Base-by-base conservation (phyloP, 2,797 vertebrate genomes). In the Enteromius paludinosus region DNA sequence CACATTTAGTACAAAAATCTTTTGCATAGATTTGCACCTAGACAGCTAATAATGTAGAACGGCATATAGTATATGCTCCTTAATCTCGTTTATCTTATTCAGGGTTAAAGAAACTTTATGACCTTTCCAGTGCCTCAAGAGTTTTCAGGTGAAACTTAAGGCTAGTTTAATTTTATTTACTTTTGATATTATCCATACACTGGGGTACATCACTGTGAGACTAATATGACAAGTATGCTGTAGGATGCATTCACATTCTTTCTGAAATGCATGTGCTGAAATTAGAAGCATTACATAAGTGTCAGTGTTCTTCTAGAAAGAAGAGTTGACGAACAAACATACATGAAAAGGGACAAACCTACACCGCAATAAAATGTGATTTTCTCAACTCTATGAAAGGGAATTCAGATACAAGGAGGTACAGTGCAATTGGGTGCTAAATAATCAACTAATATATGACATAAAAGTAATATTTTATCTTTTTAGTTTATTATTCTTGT, bases 281-380 rank as follows among this genome's bases (percentile, higher is more conserved):
- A 56, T 11, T 43, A 69, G 15, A 33, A 65, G 20, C 0, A 1
- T 54, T 54, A 54, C 14, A 38, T 33, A 64, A 64, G 10, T 64
- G 14, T 64, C 3, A 62, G 25, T 23, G 20, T 72, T 65, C 56
- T 20, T 72, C 25, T 64, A 12, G 3, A 81, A 25, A 38, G 9
- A 80, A 69, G 56, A 72, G 59, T 65, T 54, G 14, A 52, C 41
- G 79, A 73, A 49, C 79, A 73, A 73, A 20, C 35, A 14, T 6
- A 11, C 49, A 30, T 52, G 20, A 70, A 59, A 54, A 72, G 20
- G 9, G n/a, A 62, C 25, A 49, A 70, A 45, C 10, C 4, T 59
- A n/a, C 30, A 72, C 9, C 41, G 0, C 12, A 5, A 66, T 25
- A 12, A 33, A 79, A 3, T 45, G 18, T 5, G 25, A 10, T 56